Evolutionary conservation across 2,113 vertebrate species (phyloP), one percentile per base, ranked within the genome.

Genomic region (Charina bottae): DNA sequence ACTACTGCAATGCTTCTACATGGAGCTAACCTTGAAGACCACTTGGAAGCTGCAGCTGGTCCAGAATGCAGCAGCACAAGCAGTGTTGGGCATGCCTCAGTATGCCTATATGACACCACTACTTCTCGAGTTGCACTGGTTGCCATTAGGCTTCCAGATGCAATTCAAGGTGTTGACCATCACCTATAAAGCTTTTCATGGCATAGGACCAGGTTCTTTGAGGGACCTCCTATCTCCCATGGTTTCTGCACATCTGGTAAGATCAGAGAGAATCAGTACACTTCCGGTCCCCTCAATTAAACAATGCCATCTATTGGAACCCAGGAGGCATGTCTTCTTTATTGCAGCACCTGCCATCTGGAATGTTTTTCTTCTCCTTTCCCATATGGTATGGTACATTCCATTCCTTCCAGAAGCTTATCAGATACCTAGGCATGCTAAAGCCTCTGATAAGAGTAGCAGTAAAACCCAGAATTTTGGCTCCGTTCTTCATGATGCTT

Each of bases 401-500:
- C 3, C 7, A 64, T 53, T 3, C 1, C 4, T n/a, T 85, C 83
- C 84, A 0, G 0, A 56, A 93, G 88, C 13, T 78, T 91, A 88
- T 87, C 91, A 85, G 60, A 23, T 58, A 92, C 85, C 58, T 58
- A 42, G 7, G 33, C 5, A 2, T 64, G 59, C 23, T 21, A 78
- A n/a, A 92, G 93, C 84, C 64, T 92, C 0, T 8, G 49, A 62
- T 9, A 93, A 92, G 0, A 0, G 24, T 0, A 3, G 21, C 1
- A 10, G 7, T 68, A 93, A 93, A 94, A 95, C 4, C 0, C 37
- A 85, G 91, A 0, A 0, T 62, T 94, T 94, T 0, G 0, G 83
- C 53, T 89, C 59, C 83, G 7, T 90, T 94, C 94, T 83, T 92
- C 10, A 0, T 55, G n/a, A 95, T 53, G 46, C n/a, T 96, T 90